phyloP scores from a whole-genome alignment of 2,888 invertebrate genomes.

The Lutraria lutraria region DNA sequence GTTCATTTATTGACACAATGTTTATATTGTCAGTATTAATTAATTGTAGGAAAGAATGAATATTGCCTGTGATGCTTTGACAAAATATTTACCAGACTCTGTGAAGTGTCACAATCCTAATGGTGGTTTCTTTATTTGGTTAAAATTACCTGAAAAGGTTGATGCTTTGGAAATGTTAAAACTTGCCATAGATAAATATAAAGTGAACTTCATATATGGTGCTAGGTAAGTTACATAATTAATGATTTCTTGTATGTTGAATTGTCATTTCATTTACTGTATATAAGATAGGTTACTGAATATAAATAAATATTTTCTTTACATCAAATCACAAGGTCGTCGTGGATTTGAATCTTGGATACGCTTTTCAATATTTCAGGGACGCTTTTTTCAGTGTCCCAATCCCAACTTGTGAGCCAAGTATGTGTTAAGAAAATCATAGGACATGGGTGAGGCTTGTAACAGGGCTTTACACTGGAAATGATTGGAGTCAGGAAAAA shows the following conservation, averaged over 20 bases:
- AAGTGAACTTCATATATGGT: constrained; percentile 77
- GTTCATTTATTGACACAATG: too few species aligned
- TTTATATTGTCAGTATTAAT: background rate
- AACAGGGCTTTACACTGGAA: too few species aligned
- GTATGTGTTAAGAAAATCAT: too few species aligned
- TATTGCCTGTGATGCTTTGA: constrained; percentile 65
- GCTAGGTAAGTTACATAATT: constrained; percentile 71
- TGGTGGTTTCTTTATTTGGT: constrained; percentile 90
- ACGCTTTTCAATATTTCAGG: too few species aligned
- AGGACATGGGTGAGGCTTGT: too few species aligned
- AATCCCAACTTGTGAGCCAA: too few species aligned
- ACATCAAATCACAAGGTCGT: too few species aligned
- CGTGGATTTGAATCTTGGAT: too few species aligned
- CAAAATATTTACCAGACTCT: constrained; percentile 67
- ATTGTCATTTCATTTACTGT: background rate
- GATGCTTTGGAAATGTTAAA: constrained; percentile 72
- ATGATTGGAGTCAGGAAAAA: too few species aligned
- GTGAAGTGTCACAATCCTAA: constrained; percentile 70
- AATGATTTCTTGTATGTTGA: too few species aligned
- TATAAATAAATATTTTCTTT: background rate
- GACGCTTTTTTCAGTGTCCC: too few species aligned
- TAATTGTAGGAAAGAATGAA: constrained; percentile 86
- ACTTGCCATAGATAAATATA: constrained; percentile 69
- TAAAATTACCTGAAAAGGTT: constrained; percentile 88
- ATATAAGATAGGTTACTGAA: background rate